phyloP scores from a whole-genome alignment of 1,140 invertebrate genomes.

The Pogonomyrmex californicus region DNA sequence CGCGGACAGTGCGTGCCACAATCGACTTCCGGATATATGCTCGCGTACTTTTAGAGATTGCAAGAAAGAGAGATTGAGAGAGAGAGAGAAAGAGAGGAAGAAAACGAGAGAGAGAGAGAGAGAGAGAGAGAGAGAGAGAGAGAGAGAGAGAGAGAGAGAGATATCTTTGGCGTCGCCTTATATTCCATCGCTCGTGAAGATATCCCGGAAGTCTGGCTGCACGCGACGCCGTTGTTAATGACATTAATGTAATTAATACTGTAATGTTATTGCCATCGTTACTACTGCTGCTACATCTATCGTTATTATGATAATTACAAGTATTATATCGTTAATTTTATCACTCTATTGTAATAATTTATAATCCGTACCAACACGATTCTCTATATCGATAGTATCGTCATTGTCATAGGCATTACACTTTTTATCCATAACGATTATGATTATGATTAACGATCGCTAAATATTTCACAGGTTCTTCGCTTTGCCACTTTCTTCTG shows the following conservation, averaged over 20 bases:
- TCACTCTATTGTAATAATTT: constrained; percentile 76
- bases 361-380: constrained; percentile 73
- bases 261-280: constrained; percentile 83
- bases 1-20: constrained; percentile 71
- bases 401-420: constrained; percentile 69
- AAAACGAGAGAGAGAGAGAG: constrained; percentile 57
- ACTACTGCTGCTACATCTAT: constrained; percentile 80
- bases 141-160: constrained; percentile 38
- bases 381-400: constrained; percentile 64
- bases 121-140: constrained; percentile 17
- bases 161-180: constrained; percentile 63
- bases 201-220: constrained; percentile 71
- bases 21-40: constrained; percentile 71
- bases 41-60: constrained; percentile 51
- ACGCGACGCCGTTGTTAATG: constrained; percentile 77
- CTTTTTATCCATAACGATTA: constrained; percentile 60
- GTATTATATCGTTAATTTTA: constrained; percentile 80
- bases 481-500: background rate
- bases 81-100: constrained; percentile 60
- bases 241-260: constrained; percentile 83
- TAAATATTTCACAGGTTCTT: background rate
- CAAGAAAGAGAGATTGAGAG: constrained; percentile 45
- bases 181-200: constrained; percentile 70
- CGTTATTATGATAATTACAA: constrained; percentile 80
- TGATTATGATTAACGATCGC: background rate